A percentile compares a stretch with the other conserved stretches of the same genome.
phyloP scores from a whole-genome alignment of 2,888 invertebrate species.

The Campoplex nolae region DNA sequence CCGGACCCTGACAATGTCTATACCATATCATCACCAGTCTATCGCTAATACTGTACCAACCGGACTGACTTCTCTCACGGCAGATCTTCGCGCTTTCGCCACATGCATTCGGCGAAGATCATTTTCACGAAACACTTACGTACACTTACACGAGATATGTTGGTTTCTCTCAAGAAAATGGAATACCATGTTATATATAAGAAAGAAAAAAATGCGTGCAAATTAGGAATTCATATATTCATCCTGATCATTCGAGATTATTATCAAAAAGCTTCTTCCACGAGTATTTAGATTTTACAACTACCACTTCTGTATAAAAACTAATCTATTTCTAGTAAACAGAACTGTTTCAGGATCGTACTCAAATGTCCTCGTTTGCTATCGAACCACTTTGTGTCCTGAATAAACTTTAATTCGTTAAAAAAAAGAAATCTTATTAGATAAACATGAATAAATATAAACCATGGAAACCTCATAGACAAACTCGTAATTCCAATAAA shows the following conservation, averaged over 20 bases:
- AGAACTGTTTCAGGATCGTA: neutral
- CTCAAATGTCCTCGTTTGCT: neutral
- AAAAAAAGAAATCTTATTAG: too few species aligned
- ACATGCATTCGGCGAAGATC: constrained; percentile 68
- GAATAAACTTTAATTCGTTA: neutral
- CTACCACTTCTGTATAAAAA: neutral
- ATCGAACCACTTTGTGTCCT: neutral
- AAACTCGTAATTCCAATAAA: too few species aligned
- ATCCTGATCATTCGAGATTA: neutral
- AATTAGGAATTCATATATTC: constrained; percentile 2
- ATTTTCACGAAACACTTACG: constrained; percentile 74
- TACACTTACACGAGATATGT: constrained; percentile 15
- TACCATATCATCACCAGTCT: constrained; percentile 27
- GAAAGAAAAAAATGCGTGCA: neutral
- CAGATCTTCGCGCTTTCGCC: constrained; percentile 80
- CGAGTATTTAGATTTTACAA: neutral
- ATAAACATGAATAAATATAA: too few species aligned
- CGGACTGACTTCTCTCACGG: constrained; percentile 62
- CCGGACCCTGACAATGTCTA: constrained; percentile 56
- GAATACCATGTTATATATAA: constrained; percentile 63
- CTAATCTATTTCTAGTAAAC: neutral
- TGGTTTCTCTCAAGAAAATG: constrained; percentile 75
- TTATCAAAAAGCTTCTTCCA: neutral
- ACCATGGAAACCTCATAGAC: too few species aligned
- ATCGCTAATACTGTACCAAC: constrained; percentile 47